Evolutionary conservation across 1,140 invertebrate genomes (phyloP).

Genomic region (Platyscapa corneri): DNA sequence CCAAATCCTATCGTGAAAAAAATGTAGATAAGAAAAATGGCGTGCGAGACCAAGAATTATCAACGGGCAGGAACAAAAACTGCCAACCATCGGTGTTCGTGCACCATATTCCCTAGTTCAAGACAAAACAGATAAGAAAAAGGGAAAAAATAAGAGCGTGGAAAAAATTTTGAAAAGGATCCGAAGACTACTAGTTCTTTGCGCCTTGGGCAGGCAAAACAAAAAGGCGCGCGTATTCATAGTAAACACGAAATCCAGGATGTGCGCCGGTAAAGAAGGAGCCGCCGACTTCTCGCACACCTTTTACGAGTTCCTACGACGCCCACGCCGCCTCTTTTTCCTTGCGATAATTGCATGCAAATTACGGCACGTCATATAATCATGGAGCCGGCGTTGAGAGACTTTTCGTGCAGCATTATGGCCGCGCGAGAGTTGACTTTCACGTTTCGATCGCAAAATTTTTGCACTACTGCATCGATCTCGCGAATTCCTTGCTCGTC

Average conservation of each 20-base stretch:
- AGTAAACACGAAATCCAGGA: slow-evolving; percentile 25
- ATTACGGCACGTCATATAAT: slow-evolving; percentile 28
- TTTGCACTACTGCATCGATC: slow-evolving; percentile 1
- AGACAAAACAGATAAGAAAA: not conserved
- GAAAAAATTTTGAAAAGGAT: not conserved
- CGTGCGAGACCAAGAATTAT: not conserved
- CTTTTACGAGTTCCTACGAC: slow-evolving; percentile 14
- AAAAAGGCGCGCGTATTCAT: not conserved
- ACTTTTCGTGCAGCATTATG: not conserved
- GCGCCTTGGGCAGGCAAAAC: not conserved
- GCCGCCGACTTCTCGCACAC: not conserved
- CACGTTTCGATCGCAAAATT: slow-evolving; percentile 21
- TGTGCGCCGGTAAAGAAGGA: not conserved
- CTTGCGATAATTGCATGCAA: slow-evolving; percentile 25
- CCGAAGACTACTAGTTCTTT: not conserved
- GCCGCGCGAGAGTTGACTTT: not conserved
- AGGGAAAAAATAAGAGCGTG: not conserved
- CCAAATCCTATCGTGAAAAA: not conserved
- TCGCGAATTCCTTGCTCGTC: not conserved
- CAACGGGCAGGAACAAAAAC: not conserved
- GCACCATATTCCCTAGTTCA: not conserved
- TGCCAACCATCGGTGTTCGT: not conserved
- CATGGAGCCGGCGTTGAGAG: not conserved
- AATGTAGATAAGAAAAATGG: not conserved
- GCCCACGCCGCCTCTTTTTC: slow-evolving; percentile 12